A percentile compares a stretch with the other conserved stretches of the same genome.
These are phyloP conservation scores for Eulacestoma nigropectus DNA, from an alignment of 2,113 vertebrate species.

Conservation along the genomic window DNA sequence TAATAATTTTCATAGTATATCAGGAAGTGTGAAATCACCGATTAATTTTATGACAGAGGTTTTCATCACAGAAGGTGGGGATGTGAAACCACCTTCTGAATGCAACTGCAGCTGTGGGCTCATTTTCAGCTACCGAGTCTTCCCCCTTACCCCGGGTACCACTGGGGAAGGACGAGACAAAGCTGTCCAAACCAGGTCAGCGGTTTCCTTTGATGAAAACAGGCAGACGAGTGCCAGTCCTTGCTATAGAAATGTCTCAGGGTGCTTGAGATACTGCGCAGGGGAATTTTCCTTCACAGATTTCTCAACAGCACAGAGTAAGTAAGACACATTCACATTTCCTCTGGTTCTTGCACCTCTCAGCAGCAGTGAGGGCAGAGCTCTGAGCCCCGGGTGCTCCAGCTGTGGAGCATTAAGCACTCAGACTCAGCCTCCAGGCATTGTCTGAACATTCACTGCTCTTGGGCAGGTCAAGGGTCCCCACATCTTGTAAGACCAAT, in stretches of 20 bases:
- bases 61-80: constrained; percentile 33
- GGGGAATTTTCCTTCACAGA: background rate
- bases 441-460: background rate
- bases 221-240: background rate
- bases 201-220: background rate
- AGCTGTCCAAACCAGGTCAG: background rate
- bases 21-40: constrained; percentile 41
- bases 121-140: background rate
- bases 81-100: background rate
- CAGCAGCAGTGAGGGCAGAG: background rate
- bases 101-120: background rate
- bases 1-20: constrained; percentile 47
- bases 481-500: background rate
- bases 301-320: background rate
- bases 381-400: fast-evolving
- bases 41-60: constrained; percentile 39
- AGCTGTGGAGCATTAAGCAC: background rate
- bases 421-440: background rate
- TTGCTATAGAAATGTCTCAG: background rate
- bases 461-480: background rate
- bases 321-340: background rate
- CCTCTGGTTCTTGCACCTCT: background rate
- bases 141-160: background rate
- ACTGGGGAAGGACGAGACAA: background rate
- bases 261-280: background rate